Percentiles rank a stretch among this genome's conserved stretches.
These are phyloP conservation scores for Chrysodeixis includens DNA, from an alignment of 2,888 invertebrate genomes.

Conservation along the genomic window DNA sequence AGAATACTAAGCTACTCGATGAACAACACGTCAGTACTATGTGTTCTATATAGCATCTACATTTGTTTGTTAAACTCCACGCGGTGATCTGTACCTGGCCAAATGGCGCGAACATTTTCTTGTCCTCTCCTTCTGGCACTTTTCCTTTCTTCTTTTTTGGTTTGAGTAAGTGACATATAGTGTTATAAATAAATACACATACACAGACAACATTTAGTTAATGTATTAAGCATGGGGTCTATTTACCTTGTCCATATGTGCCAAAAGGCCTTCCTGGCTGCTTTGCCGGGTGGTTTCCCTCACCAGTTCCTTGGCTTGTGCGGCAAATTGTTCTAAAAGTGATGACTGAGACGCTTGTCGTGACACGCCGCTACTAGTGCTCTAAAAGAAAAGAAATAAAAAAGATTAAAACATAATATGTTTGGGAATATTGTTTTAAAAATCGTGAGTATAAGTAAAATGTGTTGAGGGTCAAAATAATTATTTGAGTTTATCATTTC, in stretches of 20 bases:
- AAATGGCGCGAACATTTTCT: conserved; percentile 93
- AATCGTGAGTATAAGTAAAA: too few relatives aligned
- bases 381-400: conserved; percentile 62
- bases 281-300: conserved; percentile 96
- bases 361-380: conserved; percentile 82
- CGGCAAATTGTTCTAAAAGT: conserved; percentile 95
- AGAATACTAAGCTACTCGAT: conserved; percentile 32
- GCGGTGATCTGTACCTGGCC: conserved; percentile 91
- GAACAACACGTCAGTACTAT: conserved; percentile 12
- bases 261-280: conserved; percentile 96
- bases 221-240: neutral
- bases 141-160: conserved; percentile 91
- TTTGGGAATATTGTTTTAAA: too few relatives aligned
- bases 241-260: conserved; percentile 96
- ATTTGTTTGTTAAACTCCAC: conserved; percentile 47
- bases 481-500: too few relatives aligned
- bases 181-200: conserved; percentile 48
- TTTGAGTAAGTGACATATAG: conserved; percentile 61
- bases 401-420: neutral
- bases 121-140: conserved; percentile 93
- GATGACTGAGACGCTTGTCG: conserved; percentile 95
- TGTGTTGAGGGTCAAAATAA: too few relatives aligned
- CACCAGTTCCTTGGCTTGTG: conserved; percentile 96
- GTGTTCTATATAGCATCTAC: conserved; percentile 45
- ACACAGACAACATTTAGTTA: conserved; percentile 23